Base-by-base conservation (phyloP, 2,113 vertebrate genomes). In the Chrysemys picta region DNA sequence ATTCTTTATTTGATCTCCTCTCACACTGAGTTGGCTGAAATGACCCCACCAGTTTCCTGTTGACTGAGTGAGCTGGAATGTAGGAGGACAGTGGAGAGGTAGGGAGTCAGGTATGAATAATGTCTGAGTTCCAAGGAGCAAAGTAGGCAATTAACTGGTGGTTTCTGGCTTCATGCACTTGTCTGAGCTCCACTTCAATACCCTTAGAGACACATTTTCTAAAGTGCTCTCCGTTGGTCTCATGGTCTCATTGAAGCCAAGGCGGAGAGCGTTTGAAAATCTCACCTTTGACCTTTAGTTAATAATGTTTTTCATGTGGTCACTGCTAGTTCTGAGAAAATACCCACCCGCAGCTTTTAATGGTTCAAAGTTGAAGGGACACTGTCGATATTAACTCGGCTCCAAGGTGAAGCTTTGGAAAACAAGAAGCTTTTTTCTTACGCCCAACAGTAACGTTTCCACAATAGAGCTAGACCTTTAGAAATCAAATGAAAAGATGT, bases 31-130 rank as follows among this genome's bases (percentile, higher is more conserved):
- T n/a, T 69, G 62, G 62, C 59, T 31, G 35, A n/a, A 69, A 69
- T 35, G 16, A 69, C 16, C 16, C 3, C 16, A 0, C 14, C 62
- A 3, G 16, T 35, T 65, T 19, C 6, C 2, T 8, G 62, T 19
- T 69, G 62, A n/a, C 62, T n/a, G 59, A 0, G 31, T 14, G 13
- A 35, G 59, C 31, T 65, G 59, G 59, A 65, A 65, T 17, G 59
- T 35, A 13, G 59, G 14, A 65, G 31, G 59, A 17, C 59, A 65
- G 8, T 65, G 59, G 59, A 16, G 29, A 65, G 31, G 14, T 16
- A 35, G 59, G 1, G 13, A 17, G 59, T 35, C 6, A 17, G 59
- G 31, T 16, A 65, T 4, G 59, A 35, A 16, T 29, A 31, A 65
- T 35, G 59, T 35, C 14, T 65, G 59, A 65, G 31, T 65, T 35